Conservation (phyloP, 1,140 invertebrate genomes). For the Mycetomoellerius zeteki region DNA sequence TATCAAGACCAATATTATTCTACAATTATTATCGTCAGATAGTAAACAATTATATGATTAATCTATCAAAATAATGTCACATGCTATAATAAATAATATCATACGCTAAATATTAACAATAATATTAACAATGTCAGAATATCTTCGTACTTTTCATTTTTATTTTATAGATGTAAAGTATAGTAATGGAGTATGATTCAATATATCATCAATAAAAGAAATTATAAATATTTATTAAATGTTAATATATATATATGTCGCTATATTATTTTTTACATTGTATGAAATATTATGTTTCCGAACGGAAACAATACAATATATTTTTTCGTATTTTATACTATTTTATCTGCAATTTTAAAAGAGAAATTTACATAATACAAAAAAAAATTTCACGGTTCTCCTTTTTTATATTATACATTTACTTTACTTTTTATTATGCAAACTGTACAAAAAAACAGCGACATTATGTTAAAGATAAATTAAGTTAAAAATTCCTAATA, state of each 20-base stretch:
- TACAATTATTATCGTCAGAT: not conserved
- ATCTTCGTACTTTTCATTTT: slow-evolving; percentile 10
- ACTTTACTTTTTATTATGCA: slow-evolving; percentile 11
- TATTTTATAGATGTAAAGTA: not conserved
- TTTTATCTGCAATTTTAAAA: not conserved
- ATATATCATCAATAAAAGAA: not conserved
- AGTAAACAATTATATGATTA: not conserved
- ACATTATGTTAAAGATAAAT: slow-evolving; percentile 10
- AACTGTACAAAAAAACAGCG: not conserved
- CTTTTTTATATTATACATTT: not conserved
- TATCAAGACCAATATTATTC: not conserved
- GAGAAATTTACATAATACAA: not conserved
- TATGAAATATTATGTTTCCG: not conserved
- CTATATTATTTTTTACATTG: slow-evolving; percentile 6
- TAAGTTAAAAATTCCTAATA: no score
- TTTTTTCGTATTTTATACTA: not conserved
- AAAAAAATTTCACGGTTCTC: not conserved
- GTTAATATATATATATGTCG: not conserved
- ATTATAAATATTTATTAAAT: slow-evolving; percentile 1
- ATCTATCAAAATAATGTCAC: not conserved
- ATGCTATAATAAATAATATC: not conserved
- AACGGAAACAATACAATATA: not conserved
- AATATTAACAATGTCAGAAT: slow-evolving; percentile 30
- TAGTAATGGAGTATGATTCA: not conserved
- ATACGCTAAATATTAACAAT: not conserved